Percentiles rank a stretch among this genome's conserved stretches.
Conservation (phyloP, 2,797 vertebrate genomes). For the Phataginus tricuspis region DNA sequence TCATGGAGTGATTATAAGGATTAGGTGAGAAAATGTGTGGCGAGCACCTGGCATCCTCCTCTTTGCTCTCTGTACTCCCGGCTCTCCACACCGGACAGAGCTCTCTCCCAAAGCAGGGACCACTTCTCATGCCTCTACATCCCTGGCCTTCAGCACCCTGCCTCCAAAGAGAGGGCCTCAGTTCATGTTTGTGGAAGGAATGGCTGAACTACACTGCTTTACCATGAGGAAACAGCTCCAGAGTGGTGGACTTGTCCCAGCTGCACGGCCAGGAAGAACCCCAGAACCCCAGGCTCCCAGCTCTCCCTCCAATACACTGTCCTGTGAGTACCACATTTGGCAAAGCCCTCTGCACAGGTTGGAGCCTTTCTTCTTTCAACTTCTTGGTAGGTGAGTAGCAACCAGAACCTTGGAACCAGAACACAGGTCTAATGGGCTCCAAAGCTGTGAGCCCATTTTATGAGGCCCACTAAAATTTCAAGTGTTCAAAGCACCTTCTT, state of each 20-base stretch:
- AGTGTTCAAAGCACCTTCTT: neutral
- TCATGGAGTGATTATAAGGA: neutral
- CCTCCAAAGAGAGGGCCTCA: neutral
- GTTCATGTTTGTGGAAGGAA: neutral
- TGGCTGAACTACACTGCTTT: neutral
- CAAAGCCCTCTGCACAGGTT: neutral
- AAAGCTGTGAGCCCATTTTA: neutral
- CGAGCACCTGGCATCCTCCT: neutral
- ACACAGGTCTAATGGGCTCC: neutral
- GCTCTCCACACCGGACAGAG: neutral
- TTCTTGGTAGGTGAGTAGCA: neutral
- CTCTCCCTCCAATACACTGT: neutral
- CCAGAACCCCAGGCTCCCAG: neutral
- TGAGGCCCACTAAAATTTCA: neutral
- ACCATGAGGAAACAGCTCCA: neutral
- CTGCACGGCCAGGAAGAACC: neutral
- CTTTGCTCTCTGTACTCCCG: neutral
- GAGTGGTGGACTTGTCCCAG: neutral
- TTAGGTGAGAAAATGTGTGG: neutral
- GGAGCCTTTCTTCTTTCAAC: neutral
- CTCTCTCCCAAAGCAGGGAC: neutral
- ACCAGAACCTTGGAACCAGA: neutral
- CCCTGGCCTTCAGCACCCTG: neutral
- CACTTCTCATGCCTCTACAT: neutral
- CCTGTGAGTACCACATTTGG: neutral